Conservation (phyloP, 2,888 invertebrate species). For the Ectropis crepuscularia region DNA sequence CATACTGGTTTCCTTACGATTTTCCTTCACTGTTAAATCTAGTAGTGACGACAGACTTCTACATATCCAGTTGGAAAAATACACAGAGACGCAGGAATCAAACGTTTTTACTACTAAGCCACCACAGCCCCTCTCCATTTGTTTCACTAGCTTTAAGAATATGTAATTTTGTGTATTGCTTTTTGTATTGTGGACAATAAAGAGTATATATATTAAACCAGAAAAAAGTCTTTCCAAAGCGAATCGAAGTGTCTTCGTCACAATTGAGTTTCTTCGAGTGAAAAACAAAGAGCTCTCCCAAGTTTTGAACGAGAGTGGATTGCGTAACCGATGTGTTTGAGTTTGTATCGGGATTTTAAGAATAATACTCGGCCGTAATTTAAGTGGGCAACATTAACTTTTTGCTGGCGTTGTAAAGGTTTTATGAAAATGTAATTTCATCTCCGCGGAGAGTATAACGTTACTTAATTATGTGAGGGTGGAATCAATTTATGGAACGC, state of each 20-base stretch:
- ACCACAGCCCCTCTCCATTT: too few relatives aligned
- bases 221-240: constrained; percentile 12
- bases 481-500: neutral
- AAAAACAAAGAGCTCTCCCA: constrained; percentile 19
- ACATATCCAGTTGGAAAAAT: too few relatives aligned
- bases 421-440: constrained; percentile 9
- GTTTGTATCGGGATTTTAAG: constrained; percentile 15
- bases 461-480: constrained; percentile 8
- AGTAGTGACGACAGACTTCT: too few relatives aligned
- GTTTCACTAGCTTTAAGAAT: too few relatives aligned
- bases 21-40: too few relatives aligned
- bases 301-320: constrained; percentile 25
- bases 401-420: constrained; percentile 9
- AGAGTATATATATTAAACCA: too few relatives aligned
- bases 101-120: too few relatives aligned
- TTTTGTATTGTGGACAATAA: too few relatives aligned
- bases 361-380: constrained; percentile 1
- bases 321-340: neutral
- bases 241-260: constrained; percentile 19
- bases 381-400: constrained; percentile 7
- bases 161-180: too few relatives aligned
- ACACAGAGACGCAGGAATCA: too few relatives aligned
- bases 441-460: constrained; percentile 7
- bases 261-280: constrained; percentile 31
- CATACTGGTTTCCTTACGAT: too few relatives aligned